Base-by-base conservation (phyloP, 2,797 vertebrate species). In the Xenentodon cancila region DNA sequence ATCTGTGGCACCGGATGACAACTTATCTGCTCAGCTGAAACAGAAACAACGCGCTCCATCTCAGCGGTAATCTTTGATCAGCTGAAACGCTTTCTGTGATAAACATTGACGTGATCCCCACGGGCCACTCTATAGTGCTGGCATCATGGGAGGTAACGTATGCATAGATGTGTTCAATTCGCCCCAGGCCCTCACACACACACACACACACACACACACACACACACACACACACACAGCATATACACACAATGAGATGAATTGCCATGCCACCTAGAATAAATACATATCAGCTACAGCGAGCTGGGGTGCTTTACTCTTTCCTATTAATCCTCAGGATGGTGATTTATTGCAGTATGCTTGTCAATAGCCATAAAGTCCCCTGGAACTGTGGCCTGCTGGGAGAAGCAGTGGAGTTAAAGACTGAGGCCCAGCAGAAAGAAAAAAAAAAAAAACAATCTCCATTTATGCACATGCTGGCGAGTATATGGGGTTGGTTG, bases 241-340 rank as follows among this genome's bases (percentile, higher is more conserved):
- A 30, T 53, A 15, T 15, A 50, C 64, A 73, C 80, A 67, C 69
- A 55, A 66, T 53, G 77, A 88, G 87, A 90, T 89, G 84, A 91
- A 91, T 88, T 86, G 81, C 82, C 54, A 76, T 70, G 75, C 85
- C 83, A 85, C 73, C 75, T 80, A 84, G 88, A 87, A 90, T 90
- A 90, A 90, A 90, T 90, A 89, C 90, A 88, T 87, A 89, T 89
- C 88, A 84, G 88, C 84, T 82, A 88, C 88, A 81, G 84, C 85
- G 86, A 85, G 81, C 83, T 50, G 71, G 68, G 76, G 64, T 57
- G 87, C 88, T 87, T 88, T 89, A 84, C 85, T 88, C 81, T 79
- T 85, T 90, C 85, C 88, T 91, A 89, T 90, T 91, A 91, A 91
- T 91, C 88, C 88, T 76, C 80, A 55, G 73, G 80, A 59, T 60